phyloP scores from a whole-genome alignment of 2,888 invertebrate species.

The Microctonus brassicae region DNA sequence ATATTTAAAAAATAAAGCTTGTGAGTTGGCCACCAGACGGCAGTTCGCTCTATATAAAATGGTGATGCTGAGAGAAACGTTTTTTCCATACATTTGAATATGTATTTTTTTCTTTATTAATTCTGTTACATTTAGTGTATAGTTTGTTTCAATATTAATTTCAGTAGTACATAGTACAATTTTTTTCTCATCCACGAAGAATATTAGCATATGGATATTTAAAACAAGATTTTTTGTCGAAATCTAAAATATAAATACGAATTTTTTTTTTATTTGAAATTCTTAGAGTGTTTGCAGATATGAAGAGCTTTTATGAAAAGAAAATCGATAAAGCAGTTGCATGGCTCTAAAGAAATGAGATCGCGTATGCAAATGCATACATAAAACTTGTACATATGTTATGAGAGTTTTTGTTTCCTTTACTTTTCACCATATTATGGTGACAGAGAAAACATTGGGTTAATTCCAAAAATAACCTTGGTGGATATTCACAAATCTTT shows the following conservation, averaged over 20 bases:
- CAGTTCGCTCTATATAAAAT: neutral
- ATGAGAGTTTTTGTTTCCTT: neutral
- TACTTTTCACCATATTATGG: neutral
- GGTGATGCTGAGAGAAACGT: too few relatives aligned
- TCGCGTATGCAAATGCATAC: neutral
- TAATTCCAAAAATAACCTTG: too few relatives aligned
- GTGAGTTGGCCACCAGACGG: neutral
- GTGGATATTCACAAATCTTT: too few relatives aligned
- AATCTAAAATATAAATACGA: too few relatives aligned
- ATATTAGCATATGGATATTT: too few relatives aligned
- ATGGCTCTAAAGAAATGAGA: neutral
- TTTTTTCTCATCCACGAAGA: neutral
- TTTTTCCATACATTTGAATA: too few relatives aligned
- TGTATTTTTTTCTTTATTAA: too few relatives aligned
- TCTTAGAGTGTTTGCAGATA: neutral
- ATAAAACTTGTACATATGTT: neutral
- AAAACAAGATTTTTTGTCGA: too few relatives aligned
- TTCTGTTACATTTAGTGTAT: neutral
- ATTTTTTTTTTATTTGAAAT: neutral
- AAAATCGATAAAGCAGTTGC: neutral
- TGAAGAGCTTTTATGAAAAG: neutral
- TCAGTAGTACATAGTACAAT: neutral
- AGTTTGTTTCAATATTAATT: neutral
- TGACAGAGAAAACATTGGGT: too few relatives aligned
- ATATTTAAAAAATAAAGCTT: slow-evolving; percentile 1